phyloP scores from a whole-genome alignment of 64 coral and sea anemone species.

The Montipora cactus region DNA sequence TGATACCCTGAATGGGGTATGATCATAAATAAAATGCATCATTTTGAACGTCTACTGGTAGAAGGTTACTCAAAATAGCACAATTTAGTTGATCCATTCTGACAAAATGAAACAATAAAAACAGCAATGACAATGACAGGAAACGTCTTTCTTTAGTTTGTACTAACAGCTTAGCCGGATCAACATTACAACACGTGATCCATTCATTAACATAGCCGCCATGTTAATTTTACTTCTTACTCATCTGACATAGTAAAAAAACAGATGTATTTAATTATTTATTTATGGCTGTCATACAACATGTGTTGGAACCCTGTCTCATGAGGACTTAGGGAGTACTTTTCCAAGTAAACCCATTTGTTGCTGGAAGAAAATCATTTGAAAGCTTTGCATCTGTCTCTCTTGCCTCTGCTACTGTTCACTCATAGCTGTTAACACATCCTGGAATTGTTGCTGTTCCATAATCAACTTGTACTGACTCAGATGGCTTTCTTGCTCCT shows the following conservation, averaged over 20 bases:
- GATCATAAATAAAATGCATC: neutral
- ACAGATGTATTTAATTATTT: neutral
- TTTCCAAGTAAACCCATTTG: conserved; percentile 50
- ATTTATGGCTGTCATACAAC: conserved; percentile 15
- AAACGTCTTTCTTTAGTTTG: neutral
- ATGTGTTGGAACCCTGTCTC: conserved; percentile 10
- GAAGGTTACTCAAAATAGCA: neutral
- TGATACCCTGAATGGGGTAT: neutral
- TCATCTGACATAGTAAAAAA: conserved; percentile 4
- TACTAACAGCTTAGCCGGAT: neutral
- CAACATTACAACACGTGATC: neutral
- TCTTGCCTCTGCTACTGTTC: conserved; percentile 55
- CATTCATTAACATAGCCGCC: neutral
- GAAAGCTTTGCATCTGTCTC: conserved; percentile 40
- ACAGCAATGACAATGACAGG: neutral
- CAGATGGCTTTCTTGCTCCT: conserved; percentile 43
- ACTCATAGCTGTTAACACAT: conserved; percentile 22
- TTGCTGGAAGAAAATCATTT: conserved; percentile 58
- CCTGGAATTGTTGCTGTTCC: conserved; percentile 40
- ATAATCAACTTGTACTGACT: conserved; percentile 32
- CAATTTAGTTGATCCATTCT: neutral
- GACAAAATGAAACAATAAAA: neutral
- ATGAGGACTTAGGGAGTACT: conserved; percentile 37
- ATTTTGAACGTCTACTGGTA: conserved; percentile 1
- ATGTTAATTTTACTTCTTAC: conserved; percentile 4